A percentile compares a stretch with the other conserved stretches of the same genome.
Conservation (phyloP, 1,140 invertebrate genomes). For the Ceratitis capitata region DNA sequence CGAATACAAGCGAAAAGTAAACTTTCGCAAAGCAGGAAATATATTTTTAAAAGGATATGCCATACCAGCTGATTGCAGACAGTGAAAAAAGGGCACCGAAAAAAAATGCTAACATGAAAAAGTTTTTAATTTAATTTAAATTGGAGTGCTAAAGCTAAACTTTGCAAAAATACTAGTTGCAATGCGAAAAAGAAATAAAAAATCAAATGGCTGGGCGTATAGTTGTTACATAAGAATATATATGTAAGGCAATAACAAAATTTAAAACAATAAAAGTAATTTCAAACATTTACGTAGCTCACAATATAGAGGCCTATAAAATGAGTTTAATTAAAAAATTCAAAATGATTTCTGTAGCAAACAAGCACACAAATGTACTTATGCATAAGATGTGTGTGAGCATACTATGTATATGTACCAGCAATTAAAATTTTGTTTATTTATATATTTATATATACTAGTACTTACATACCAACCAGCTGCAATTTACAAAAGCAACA, state of each 20-base stretch:
- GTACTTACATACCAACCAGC: not conserved
- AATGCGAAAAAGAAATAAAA: not conserved
- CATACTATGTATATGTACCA: too few relatives aligned
- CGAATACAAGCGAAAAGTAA: too few relatives aligned
- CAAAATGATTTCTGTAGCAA: not conserved
- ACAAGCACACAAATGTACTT: not conserved
- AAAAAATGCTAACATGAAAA: not conserved
- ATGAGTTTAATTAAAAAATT: not conserved
- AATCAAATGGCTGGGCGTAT: not conserved
- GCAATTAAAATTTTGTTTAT: not conserved
- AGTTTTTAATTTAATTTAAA: constrained; percentile 7
- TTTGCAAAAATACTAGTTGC: not conserved
- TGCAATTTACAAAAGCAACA: not conserved
- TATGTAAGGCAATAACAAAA: not conserved
- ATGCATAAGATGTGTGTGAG: too few relatives aligned
- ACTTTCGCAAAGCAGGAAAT: not conserved
- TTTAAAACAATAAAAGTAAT: not conserved
- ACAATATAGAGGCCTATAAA: not conserved
- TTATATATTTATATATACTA: not conserved
- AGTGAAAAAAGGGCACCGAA: not conserved
- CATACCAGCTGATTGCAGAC: not conserved
- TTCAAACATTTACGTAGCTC: not conserved
- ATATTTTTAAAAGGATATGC: not conserved
- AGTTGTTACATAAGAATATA: not conserved
- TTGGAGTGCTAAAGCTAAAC: not conserved